A percentile compares a stretch with the other conserved stretches of the same genome.
Conservation (phyloP, 2,113 vertebrate genomes). For the Columba janthina region DNA sequence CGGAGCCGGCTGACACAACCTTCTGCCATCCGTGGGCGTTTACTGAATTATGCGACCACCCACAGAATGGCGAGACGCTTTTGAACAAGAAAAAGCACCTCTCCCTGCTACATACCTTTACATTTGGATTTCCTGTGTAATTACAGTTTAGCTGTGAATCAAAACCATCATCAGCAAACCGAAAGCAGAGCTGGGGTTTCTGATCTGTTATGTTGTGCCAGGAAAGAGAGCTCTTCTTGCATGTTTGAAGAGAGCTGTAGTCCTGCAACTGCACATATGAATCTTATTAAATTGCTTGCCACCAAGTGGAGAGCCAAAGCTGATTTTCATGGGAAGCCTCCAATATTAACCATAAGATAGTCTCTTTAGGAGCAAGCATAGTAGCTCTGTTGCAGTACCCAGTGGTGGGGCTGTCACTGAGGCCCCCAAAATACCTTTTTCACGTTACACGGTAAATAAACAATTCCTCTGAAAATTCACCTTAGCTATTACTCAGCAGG, state of each 20-base stretch:
- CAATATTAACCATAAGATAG: background rate
- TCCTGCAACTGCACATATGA: background rate
- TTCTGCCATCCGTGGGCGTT: background rate
- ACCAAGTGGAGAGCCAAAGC: background rate
- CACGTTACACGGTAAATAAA: background rate
- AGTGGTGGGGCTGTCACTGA: background rate
- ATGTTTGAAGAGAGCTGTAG: background rate
- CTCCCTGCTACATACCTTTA: conserved; percentile 17
- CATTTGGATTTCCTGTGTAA: conserved; percentile 43
- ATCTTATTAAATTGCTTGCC: background rate
- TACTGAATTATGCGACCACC: background rate
- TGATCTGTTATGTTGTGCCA: conserved; percentile 19
- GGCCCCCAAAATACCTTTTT: background rate
- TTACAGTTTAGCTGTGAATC: conserved; percentile 29
- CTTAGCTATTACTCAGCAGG: background rate
- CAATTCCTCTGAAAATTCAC: background rate
- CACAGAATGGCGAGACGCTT: conserved; percentile 23
- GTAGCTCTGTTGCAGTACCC: background rate
- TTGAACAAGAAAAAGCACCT: conserved; percentile 35
- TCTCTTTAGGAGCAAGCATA: rapidly evolving
- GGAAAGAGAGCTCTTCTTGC: background rate
- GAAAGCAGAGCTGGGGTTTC: conserved; percentile 12
- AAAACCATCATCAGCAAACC: conserved; percentile 50
- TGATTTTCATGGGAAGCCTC: background rate
- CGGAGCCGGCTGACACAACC: background rate